Evolutionary conservation across 2,888 invertebrate species (phyloP).

Genomic region (Vandiemenella viatica): DNA sequence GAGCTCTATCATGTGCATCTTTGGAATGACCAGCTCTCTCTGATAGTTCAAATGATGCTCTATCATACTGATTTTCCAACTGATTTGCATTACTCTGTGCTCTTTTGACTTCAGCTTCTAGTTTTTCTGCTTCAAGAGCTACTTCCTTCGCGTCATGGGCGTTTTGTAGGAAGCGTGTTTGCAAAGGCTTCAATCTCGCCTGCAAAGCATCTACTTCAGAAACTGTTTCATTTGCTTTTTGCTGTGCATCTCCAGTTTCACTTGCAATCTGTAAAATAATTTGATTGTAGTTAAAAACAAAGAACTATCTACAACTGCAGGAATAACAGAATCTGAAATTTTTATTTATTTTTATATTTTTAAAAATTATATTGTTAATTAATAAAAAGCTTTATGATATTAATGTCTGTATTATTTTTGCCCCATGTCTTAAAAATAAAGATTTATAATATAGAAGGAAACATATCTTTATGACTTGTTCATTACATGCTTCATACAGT

Average conservation of each 20-base stretch:
- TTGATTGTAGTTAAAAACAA: background rate
- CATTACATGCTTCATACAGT: no score
- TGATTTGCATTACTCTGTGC: conserved; percentile 49
- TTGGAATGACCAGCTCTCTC: conserved; percentile 60
- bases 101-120: conserved; percentile 52
- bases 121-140: conserved; percentile 55
- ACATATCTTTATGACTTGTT: no score
- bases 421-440: no score
- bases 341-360: conserved; percentile 4
- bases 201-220: conserved; percentile 58
- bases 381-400: no score
- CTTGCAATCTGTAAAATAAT: conserved; percentile 47
- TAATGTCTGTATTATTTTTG: no score
- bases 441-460: no score
- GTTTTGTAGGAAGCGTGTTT: conserved; percentile 67
- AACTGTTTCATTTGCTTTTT: conserved; percentile 62
- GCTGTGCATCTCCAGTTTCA: conserved; percentile 65
- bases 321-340: background rate
- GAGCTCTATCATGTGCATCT: conserved; percentile 62
- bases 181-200: conserved; percentile 54
- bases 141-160: conserved; percentile 69
- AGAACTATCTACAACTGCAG: background rate
- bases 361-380: conserved; percentile 5
- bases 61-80: conserved; percentile 52
- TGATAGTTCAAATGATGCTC: conserved; percentile 54